phyloP scores from a whole-genome alignment of 1,140 invertebrate genomes.

The Drosophila truncata region DNA sequence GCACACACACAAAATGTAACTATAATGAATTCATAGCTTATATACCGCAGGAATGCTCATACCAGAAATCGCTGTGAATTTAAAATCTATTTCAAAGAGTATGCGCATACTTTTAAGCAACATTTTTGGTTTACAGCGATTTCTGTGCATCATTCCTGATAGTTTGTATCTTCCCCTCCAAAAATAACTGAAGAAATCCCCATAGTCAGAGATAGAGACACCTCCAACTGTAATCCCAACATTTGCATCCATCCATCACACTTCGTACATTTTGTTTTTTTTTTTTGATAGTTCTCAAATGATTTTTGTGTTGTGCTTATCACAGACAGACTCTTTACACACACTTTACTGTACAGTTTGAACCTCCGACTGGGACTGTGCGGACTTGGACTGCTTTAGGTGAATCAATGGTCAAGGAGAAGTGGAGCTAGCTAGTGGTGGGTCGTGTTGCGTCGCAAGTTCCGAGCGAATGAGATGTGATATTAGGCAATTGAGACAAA shows the following conservation, averaged over 20 bases:
- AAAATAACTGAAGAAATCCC: constrained; percentile 25
- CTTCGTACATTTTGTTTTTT: constrained; percentile 37
- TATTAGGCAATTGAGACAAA: constrained; percentile 60
- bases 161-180: constrained; percentile 46
- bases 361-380: constrained; percentile 45
- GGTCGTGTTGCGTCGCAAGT: constrained; percentile 10
- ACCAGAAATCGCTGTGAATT: neutral
- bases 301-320: constrained; percentile 52
- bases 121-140: neutral
- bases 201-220: constrained; percentile 5
- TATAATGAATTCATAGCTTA: constrained; percentile 56
- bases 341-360: constrained; percentile 50
- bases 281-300: constrained; percentile 65
- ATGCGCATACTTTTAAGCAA: neutral
- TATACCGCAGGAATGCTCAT: neutral
- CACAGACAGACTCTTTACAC: constrained; percentile 1
- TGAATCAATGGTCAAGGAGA: constrained; percentile 21
- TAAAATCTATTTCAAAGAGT: neutral
- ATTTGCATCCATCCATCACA: constrained; percentile 19
- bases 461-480: constrained; percentile 64
- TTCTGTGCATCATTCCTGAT: constrained; percentile 8
- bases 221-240: constrained; percentile 15
- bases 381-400: constrained; percentile 52
- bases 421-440: constrained; percentile 13
- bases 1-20: constrained; percentile 35